Percentiles rank a stretch among this genome's conserved stretches.
Evolutionary conservation across 30 jellyfish, hydroid and myxozoan genomes (phyloP).

Genomic region (Hydractinia echinata): DNA sequence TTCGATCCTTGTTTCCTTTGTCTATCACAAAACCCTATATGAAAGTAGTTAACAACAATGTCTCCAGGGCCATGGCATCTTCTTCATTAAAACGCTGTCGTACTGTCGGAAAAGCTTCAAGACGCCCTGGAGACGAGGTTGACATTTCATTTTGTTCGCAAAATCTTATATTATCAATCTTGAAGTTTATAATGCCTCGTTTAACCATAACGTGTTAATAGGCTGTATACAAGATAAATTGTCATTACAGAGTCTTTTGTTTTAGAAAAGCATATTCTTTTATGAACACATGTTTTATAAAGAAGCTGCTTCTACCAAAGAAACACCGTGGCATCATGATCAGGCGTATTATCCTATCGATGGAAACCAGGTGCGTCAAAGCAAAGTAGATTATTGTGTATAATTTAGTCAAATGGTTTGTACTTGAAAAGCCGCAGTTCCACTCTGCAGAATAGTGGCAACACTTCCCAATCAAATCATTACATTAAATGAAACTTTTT

Average conservation of each 20-base stretch:
- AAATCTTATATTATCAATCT: background rate
- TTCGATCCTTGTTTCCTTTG: no score
- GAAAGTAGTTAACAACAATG: no score
- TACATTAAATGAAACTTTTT: no score
- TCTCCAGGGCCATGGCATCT: no score
- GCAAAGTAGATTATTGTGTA: background rate
- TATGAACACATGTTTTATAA: slow-evolving; percentile 77
- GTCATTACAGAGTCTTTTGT: background rate
- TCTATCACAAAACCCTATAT: no score
- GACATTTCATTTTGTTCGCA: background rate
- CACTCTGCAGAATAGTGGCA: no score
- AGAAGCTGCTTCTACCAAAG: slow-evolving; percentile 39
- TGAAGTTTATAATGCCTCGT: background rate
- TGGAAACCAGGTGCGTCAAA: slow-evolving; percentile 63
- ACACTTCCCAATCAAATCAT: no score
- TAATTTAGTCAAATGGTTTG: background rate
- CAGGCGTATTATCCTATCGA: slow-evolving; percentile 69
- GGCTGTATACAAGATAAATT: background rate
- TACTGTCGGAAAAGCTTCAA: no score
- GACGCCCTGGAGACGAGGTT: no score
- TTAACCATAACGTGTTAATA: background rate
- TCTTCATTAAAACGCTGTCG: no score
- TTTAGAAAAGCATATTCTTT: slow-evolving; percentile 51
- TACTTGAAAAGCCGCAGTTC: background rate
- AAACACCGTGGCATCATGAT: slow-evolving; percentile 89